Conservation (phyloP, 2,797 vertebrate species). For the Eutrigla gurnardus region DNA sequence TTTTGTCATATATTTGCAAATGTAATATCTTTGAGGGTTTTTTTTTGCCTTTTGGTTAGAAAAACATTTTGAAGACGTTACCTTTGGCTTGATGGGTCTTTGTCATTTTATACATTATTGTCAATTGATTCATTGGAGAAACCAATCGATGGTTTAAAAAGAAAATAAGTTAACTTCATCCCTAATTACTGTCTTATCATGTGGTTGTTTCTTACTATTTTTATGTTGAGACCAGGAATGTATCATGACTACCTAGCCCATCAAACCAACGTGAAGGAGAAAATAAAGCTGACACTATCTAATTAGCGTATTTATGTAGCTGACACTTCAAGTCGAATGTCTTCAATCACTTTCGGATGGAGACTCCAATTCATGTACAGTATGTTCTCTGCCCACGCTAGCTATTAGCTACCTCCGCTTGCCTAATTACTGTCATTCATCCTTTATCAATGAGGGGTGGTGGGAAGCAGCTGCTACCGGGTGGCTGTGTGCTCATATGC, state of each 20-base stretch:
- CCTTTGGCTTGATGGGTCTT: not conserved
- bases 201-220: conserved; percentile 6
- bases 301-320: conserved; percentile 79
- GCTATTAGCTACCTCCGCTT: conserved; percentile 79
- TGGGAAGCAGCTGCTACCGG: conserved; percentile 69
- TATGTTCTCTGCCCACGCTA: conserved; percentile 68
- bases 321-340: conserved; percentile 72
- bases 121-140: not conserved
- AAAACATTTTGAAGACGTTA: not conserved
- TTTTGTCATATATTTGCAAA: not conserved
- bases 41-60: not conserved
- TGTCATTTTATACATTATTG: not conserved
- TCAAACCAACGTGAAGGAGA: conserved; percentile 28
- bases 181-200: not conserved
- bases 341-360: conserved; percentile 74
- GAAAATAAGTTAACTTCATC: not conserved
- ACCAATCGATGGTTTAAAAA: not conserved
- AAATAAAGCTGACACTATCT: conserved; percentile 55
- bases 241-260: conserved; percentile 38
- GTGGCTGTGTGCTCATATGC: conserved; percentile 48
- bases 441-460: conserved; percentile 76
- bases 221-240: conserved; percentile 17
- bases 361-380: conserved; percentile 74
- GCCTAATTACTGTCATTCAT: conserved; percentile 85
- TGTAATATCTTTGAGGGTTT: not conserved